A percentile compares a stretch with the other conserved stretches of the same genome.
These are phyloP conservation scores for Melinaea menophilus DNA, from an alignment of 2,888 invertebrate species.

Conservation along the genomic window DNA sequence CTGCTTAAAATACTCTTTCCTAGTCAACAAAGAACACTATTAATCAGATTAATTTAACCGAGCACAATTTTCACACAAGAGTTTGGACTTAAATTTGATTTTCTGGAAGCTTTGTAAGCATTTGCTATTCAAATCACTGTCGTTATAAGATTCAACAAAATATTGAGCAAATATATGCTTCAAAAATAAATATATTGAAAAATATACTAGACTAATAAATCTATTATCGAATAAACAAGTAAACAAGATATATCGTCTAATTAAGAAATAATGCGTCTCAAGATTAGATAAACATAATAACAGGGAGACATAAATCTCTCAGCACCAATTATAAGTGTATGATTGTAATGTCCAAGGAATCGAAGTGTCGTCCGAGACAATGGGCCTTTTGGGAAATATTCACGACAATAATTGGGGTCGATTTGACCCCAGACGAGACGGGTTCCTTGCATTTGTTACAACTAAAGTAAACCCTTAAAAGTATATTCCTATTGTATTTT, in stretches of 20 bases:
- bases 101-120: too few species aligned
- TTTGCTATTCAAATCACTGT: too few species aligned
- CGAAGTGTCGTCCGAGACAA: slow-evolving; percentile 44
- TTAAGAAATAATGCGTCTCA: slow-evolving; percentile 38
- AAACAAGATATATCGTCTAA: slow-evolving; percentile 26
- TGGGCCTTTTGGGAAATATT: slow-evolving; percentile 63
- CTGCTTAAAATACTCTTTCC: too few species aligned
- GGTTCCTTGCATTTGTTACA: not conserved
- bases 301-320: slow-evolving; percentile 66
- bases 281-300: slow-evolving; percentile 71
- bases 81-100: too few species aligned
- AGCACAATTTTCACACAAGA: too few species aligned
- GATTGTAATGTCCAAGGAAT: slow-evolving; percentile 53
- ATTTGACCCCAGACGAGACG: slow-evolving; percentile 16
- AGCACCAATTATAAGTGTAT: slow-evolving; percentile 51
- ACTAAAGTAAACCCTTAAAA: not conserved
- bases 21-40: too few species aligned
- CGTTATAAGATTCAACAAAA: too few species aligned
- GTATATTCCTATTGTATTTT: not conserved
- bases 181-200: too few species aligned
- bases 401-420: slow-evolving; percentile 24
- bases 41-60: too few species aligned
- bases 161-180: too few species aligned
- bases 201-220: too few species aligned
- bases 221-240: slow-evolving; percentile 22